These are phyloP conservation scores for Penaeus chinensis DNA, from an alignment of 1,140 invertebrate genomes.

Conservation along the genomic window DNA sequence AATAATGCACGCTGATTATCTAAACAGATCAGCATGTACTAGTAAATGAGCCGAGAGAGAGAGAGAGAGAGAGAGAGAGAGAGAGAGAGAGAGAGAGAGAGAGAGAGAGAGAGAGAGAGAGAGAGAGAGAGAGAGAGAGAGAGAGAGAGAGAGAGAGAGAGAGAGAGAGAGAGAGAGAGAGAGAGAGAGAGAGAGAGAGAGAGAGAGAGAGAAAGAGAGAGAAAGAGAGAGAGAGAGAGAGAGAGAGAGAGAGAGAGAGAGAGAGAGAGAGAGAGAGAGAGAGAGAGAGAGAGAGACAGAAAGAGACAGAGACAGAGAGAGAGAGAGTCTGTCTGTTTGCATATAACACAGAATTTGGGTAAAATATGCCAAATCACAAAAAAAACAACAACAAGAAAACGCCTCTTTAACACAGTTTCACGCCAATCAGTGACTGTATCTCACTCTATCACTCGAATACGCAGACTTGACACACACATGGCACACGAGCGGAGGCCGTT, in stretches of 20 bases:
- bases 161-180: neutral
- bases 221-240: neutral
- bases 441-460: too few species aligned
- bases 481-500: too few species aligned
- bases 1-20: neutral
- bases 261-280: slow-evolving; percentile 12
- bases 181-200: neutral
- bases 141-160: slow-evolving; percentile 15
- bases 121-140: slow-evolving; percentile 15
- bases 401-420: too few species aligned
- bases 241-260: slow-evolving; percentile 9
- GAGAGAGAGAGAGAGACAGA: neutral
- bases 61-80: slow-evolving; percentile 2
- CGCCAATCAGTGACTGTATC: too few species aligned
- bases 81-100: neutral
- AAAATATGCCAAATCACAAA: too few species aligned
- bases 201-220: neutral
- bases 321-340: too few species aligned
- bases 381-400: too few species aligned
- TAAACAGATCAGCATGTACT: neutral
- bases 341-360: too few species aligned
- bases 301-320: too few species aligned
- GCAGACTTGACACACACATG: too few species aligned
- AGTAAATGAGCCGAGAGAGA: neutral
- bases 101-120: slow-evolving; percentile 10